phyloP scores from a whole-genome alignment of 2,113 vertebrate genomes.

The Lepus timidus region DNA sequence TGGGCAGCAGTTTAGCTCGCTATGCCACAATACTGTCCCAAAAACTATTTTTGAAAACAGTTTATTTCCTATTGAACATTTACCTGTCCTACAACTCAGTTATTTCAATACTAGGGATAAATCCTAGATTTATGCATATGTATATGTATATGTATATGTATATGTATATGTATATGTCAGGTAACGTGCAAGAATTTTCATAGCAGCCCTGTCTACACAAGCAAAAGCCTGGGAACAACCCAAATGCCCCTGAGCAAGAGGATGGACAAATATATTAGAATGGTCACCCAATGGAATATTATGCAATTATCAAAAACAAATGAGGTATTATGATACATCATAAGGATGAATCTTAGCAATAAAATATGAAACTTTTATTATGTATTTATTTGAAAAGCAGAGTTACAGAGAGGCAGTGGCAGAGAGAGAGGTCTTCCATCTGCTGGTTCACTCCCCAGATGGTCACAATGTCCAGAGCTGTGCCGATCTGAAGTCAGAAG shows the following conservation, averaged over 20 bases:
- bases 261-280: slow-evolving; percentile 40
- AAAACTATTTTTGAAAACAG: slow-evolving; percentile 31
- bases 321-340: slow-evolving; percentile 16
- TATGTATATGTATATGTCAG: background rate
- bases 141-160: background rate
- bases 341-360: slow-evolving; percentile 32
- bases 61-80: slow-evolving; percentile 50
- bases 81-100: background rate
- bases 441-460: no score
- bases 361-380: background rate
- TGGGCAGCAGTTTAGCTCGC: no score
- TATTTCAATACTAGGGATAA: slow-evolving; percentile 17
- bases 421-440: no score
- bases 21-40: no score
- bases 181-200: background rate
- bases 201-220: slow-evolving; percentile 37
- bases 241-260: background rate
- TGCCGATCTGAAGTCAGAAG: no score
- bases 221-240: background rate
- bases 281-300: background rate
- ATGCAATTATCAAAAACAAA: background rate
- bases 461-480: no score
- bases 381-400: no score
- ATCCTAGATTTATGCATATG: background rate
- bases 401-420: no score